A percentile compares a stretch with the other conserved stretches of the same genome.
These are phyloP conservation scores for Lamellibrachia columna DNA, from an alignment of 2,888 invertebrate genomes.

Conservation along the genomic window DNA sequence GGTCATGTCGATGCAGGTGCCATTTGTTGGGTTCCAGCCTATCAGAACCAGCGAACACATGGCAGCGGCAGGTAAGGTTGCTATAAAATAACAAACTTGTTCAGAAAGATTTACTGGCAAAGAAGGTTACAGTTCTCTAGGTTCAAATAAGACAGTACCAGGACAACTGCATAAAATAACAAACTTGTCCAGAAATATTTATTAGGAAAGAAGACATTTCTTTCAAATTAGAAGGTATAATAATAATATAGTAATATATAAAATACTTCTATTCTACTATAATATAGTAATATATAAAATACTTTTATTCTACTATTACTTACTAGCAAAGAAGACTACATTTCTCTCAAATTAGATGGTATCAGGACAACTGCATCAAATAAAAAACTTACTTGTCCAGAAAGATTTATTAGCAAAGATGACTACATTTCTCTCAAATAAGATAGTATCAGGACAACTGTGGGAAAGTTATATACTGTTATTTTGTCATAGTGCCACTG, in stretches of 20 bases:
- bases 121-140: background rate
- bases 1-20: conserved; percentile 92
- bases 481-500: too few relatives aligned
- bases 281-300: too few relatives aligned
- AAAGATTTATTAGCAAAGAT: background rate
- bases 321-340: background rate
- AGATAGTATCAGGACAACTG: background rate
- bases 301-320: too few relatives aligned
- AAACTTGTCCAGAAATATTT: background rate
- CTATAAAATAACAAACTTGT: conserved; percentile 18
- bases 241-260: too few relatives aligned
- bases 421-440: background rate
- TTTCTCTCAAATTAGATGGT: background rate
- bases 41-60: conserved; percentile 99
- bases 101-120: background rate
- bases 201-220: background rate
- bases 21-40: conserved; percentile 91
- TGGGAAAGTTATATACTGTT: background rate
- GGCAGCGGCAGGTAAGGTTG: conserved; percentile 86
- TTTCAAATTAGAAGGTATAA: too few relatives aligned
- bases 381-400: background rate
- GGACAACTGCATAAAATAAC: background rate
- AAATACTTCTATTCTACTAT: too few relatives aligned
- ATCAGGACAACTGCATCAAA: background rate
- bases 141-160: background rate